Conservation (phyloP, 2,113 vertebrate genomes). For the Micronisus gabar region DNA sequence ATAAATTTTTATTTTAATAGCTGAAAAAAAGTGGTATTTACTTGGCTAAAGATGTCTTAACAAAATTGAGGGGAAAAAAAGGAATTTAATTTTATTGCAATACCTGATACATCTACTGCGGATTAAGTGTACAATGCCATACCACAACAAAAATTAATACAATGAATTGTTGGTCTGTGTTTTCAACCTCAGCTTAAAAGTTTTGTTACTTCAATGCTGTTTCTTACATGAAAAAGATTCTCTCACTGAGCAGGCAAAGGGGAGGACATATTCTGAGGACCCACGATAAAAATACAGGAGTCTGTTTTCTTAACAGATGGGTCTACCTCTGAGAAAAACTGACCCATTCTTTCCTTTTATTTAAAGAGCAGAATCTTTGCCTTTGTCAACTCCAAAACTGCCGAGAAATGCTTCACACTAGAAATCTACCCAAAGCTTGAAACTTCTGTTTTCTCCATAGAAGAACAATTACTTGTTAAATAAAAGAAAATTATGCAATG, state of each 20-base stretch:
- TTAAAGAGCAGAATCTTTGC: neutral
- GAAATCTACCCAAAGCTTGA: neutral
- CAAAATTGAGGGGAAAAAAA: accelerated
- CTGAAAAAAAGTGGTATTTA: neutral
- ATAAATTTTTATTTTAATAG: neutral
- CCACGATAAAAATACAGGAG: neutral
- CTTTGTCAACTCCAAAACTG: neutral
- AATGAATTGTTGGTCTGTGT: neutral
- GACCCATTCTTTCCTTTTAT: neutral
- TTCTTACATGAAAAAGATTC: neutral
- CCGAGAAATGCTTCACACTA: neutral
- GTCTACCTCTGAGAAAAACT: neutral
- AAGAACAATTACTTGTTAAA: neutral
- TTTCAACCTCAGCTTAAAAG: neutral
- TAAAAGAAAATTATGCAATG: neutral
- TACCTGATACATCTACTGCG: neutral
- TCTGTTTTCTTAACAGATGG: neutral
- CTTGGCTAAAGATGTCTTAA: neutral
- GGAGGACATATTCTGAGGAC: neutral
- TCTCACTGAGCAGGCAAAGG: neutral
- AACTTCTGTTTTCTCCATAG: neutral
- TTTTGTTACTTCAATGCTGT: neutral
- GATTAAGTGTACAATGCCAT: neutral
- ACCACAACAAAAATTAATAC: neutral
- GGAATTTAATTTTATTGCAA: neutral